phyloP scores from a whole-genome alignment of 2,797 vertebrate genomes.

The Lophius americanus region DNA sequence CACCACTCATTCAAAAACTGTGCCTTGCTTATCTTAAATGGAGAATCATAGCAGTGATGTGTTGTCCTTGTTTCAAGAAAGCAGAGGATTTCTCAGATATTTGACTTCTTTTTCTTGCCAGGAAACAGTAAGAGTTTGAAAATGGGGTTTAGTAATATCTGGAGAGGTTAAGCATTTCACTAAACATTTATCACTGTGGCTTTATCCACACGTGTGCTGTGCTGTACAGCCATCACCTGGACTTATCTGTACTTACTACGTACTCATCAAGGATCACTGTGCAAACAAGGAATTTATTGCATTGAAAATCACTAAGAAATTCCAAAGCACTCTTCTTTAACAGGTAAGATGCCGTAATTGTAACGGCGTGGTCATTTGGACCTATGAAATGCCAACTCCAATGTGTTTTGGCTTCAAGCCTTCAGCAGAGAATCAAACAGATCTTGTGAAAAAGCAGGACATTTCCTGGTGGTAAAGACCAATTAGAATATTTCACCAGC shows the following conservation, averaged over 20 bases:
- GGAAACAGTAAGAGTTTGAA: too few relatives aligned
- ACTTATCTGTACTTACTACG: not conserved
- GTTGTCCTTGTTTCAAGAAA: not conserved
- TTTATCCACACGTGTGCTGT: not conserved
- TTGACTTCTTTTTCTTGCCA: too few relatives aligned
- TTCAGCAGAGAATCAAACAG: too few relatives aligned
- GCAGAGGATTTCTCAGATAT: not conserved
- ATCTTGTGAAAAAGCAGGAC: too few relatives aligned
- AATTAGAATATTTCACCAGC: too few relatives aligned
- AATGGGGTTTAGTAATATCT: not conserved
- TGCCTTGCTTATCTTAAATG: not conserved
- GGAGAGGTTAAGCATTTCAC: not conserved
- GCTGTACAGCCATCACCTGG: not conserved
- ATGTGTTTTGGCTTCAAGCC: too few relatives aligned
- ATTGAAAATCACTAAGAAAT: too few relatives aligned
- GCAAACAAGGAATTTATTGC: not conserved
- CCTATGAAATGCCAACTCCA: too few relatives aligned
- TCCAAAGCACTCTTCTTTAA: too few relatives aligned
- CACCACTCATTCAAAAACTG: not conserved
- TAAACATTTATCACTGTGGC: not conserved
- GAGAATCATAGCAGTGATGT: not conserved
- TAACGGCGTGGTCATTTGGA: too few relatives aligned
- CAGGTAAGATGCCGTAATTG: too few relatives aligned
- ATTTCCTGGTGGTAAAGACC: too few relatives aligned
- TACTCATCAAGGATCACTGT: not conserved